Evolutionary conservation across 2,113 vertebrate genomes (phyloP), one percentile per base, ranked within the genome.

Genomic region (Pseudopodoces humilis): DNA sequence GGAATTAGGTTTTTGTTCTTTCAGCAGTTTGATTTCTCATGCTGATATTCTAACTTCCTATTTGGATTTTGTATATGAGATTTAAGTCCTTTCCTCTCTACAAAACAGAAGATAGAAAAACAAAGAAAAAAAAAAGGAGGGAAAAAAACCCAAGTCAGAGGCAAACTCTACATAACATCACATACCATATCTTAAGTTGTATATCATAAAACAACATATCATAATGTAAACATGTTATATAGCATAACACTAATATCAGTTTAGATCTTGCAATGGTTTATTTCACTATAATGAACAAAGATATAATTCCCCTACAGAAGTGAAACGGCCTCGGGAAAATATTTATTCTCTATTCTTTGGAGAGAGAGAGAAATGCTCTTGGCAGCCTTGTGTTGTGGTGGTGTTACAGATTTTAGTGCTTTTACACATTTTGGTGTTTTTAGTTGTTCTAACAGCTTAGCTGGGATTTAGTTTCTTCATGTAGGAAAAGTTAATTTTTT

Each of bases 1-100:
- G 62, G 52, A 95, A 96, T 49, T 86, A 10, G 33, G 91, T 86
- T 39, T 60, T 84, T 30, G 17, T 70, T 86, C 47, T 71, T 59
- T 53, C 20, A n/a, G 33, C 0, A 6, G 27, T 94, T 93, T 90
- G 53, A 88, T 70, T 92, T 86, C 65, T 78, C 35, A 9, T 52
- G 37, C 27, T 15, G 62, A 43, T 44, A 75, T 62, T 47, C 91
- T 69, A 41, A 62, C 82, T 71, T 85, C 18, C 43, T 64, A 2
- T 86, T 39, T 35, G n/a, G 46, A 31, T 47, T 55, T 44, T 1
- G 2, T 2, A 2, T 9, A 18, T 67, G 25, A 69, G 21, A 27
- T 62, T 83, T 25, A 85, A 19, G 27, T 39, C 12, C 18, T 58
- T 92, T 78, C 24, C 43, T 28, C 15, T 67, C 60, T 71, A 30